phyloP scores from a whole-genome alignment of 2,113 vertebrate species.

The Pantherophis guttatus region DNA sequence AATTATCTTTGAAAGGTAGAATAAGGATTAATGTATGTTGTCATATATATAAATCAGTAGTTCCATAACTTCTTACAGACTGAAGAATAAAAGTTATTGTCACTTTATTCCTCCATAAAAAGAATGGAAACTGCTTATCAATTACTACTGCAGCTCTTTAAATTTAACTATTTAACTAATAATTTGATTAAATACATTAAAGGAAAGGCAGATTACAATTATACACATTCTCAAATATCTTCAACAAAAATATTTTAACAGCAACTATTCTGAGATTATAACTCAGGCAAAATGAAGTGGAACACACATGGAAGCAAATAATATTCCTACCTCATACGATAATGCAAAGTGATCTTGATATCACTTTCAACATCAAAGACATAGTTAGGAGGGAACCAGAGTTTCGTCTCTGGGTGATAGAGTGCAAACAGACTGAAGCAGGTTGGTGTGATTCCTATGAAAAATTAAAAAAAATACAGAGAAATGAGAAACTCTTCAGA shows the following conservation, averaged over 20 bases:
- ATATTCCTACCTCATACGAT: conserved; percentile 84
- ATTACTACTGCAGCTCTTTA: background rate
- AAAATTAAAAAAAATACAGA: background rate
- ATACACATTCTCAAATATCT: background rate
- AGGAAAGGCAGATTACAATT: background rate
- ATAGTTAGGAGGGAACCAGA: conserved; percentile 90
- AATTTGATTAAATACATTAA: background rate
- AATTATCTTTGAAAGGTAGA: background rate
- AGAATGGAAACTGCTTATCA: background rate
- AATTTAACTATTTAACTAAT: background rate
- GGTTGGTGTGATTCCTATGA: conserved; percentile 82
- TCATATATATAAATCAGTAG: background rate
- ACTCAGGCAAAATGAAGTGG: background rate
- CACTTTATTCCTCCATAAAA: background rate
- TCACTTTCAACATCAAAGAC: conserved; percentile 64
- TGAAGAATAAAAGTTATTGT: background rate
- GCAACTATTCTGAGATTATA: background rate
- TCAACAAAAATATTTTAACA: background rate
- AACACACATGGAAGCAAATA: background rate
- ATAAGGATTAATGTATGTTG: background rate
- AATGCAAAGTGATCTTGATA: conserved; percentile 68
- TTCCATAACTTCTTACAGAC: background rate
- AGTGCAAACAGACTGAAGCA: conserved; percentile 85
- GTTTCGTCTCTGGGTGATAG: conserved; percentile 69
- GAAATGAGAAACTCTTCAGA: background rate